Percentiles rank a stretch among this genome's conserved stretches.
Conservation (phyloP, 1,140 invertebrate species). For the Zaprionus inermis region DNA sequence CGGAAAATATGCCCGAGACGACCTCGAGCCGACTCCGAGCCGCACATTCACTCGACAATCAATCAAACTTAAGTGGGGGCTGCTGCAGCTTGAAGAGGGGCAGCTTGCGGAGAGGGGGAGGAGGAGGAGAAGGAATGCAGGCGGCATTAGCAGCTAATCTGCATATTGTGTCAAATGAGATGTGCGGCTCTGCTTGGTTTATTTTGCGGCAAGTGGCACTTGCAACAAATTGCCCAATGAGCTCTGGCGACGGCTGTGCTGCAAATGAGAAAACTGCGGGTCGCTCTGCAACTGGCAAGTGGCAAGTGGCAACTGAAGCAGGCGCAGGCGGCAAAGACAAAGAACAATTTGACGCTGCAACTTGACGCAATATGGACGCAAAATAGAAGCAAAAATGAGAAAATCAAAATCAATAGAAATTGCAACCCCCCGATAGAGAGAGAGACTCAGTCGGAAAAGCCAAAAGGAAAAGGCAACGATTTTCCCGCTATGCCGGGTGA, state of each 20-base stretch:
- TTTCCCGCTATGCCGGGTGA: slow-evolving; percentile 59
- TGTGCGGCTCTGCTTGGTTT: background rate
- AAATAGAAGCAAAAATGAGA: slow-evolving; percentile 20
- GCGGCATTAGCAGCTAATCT: slow-evolving; percentile 75
- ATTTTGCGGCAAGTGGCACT: slow-evolving; percentile 48
- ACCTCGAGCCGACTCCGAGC: background rate
- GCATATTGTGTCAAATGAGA: slow-evolving; percentile 69
- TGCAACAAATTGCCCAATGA: slow-evolving; percentile 68
- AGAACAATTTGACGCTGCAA: slow-evolving; percentile 49
- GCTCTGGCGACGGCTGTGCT: slow-evolving; percentile 28
- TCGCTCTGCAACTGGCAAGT: slow-evolving; percentile 30
- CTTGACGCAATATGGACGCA: slow-evolving; percentile 14
- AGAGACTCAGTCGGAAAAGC: slow-evolving; percentile 18
- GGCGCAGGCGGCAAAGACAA: slow-evolving; percentile 46
- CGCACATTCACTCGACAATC: slow-evolving; percentile 67
- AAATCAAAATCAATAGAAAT: slow-evolving; percentile 73
- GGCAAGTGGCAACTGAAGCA: slow-evolving; percentile 3
- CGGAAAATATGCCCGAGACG: background rate
- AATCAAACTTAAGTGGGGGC: slow-evolving; percentile 73
- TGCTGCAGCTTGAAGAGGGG: slow-evolving; percentile 24
- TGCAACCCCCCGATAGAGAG: slow-evolving; percentile 65
- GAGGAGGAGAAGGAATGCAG: slow-evolving; percentile 25
- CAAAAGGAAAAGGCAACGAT: slow-evolving; percentile 31
- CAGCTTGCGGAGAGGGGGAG: background rate
- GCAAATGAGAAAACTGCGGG: slow-evolving; percentile 53